Evolutionary conservation across 2,113 vertebrate species (phyloP).

Genomic region (Nipponia nippon): DNA sequence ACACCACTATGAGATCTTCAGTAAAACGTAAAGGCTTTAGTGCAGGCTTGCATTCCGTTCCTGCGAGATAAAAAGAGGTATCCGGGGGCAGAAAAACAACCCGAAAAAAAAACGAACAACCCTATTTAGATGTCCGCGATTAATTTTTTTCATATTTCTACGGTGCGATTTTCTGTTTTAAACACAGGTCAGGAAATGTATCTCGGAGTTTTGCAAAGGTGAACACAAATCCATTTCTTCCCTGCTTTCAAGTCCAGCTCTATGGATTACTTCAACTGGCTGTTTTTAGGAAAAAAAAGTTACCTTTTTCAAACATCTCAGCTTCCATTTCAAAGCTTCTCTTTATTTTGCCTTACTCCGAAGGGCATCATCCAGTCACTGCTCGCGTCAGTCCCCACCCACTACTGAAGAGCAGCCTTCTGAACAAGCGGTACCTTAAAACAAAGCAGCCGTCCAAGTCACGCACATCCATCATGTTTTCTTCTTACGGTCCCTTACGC

Average conservation of each 20-base stretch:
- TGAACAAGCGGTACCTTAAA: neutral
- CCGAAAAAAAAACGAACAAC: too few relatives aligned
- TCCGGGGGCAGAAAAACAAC: fast-evolving
- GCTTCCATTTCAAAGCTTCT: neutral
- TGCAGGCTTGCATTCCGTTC: neutral
- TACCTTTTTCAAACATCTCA: neutral
- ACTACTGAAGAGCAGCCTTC: neutral
- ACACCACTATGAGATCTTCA: neutral
- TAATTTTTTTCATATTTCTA: neutral
- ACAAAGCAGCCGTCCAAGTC: fast-evolving
- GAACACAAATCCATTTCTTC: neutral
- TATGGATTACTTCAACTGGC: neutral
- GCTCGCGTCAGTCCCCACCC: neutral
- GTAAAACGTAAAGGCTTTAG: neutral
- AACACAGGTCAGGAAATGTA: neutral
- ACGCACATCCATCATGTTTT: fast-evolving
- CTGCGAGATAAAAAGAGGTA: neutral
- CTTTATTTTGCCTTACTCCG: neutral
- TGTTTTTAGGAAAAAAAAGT: neutral
- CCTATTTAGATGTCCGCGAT: neutral
- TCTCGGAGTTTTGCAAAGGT: neutral
- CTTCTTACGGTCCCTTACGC: neutral
- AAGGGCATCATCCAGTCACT: neutral
- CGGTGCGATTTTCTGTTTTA: neutral
- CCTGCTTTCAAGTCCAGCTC: neutral